A percentile compares a stretch with the other conserved stretches of the same genome.
Evolutionary conservation across 2,797 vertebrate species (phyloP).

Genomic region (Prionace glauca): DNA sequence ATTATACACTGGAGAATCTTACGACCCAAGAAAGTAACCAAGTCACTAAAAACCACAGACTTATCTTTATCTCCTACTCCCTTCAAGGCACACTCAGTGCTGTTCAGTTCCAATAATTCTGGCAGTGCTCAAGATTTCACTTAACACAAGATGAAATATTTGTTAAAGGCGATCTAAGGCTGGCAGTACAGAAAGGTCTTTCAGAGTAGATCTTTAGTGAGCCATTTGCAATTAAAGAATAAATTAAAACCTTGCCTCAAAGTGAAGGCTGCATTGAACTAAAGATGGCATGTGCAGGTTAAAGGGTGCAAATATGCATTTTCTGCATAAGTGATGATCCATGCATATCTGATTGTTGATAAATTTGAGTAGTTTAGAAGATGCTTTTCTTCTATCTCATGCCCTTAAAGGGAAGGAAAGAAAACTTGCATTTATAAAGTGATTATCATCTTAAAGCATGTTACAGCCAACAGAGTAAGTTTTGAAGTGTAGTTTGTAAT

Average conservation of each 20-base stretch:
- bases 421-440: too few species aligned
- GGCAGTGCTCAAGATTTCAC: not conserved
- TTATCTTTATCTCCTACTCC: not conserved
- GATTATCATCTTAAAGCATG: too few species aligned
- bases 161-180: not conserved
- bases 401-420: not conserved
- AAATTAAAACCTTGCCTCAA: too few species aligned
- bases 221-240: not conserved
- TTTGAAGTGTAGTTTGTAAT: too few species aligned
- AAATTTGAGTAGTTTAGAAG: not conserved
- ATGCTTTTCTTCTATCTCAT: not conserved
- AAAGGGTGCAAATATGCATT: not conserved
- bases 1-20: not conserved
- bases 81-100: not conserved
- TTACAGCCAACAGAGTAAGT: too few species aligned
- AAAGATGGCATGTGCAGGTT: not conserved
- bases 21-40: not conserved
- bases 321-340: not conserved
- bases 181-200: not conserved
- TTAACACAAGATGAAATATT: not conserved
- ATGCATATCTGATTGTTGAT: not conserved
- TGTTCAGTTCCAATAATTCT: not conserved
- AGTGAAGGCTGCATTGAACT: not conserved
- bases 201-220: not conserved
- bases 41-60: not conserved